A percentile compares a stretch with the other conserved stretches of the same genome.
Conservation (phyloP, 1,140 invertebrate genomes). For the Yoshiicerus persimilis region DNA sequence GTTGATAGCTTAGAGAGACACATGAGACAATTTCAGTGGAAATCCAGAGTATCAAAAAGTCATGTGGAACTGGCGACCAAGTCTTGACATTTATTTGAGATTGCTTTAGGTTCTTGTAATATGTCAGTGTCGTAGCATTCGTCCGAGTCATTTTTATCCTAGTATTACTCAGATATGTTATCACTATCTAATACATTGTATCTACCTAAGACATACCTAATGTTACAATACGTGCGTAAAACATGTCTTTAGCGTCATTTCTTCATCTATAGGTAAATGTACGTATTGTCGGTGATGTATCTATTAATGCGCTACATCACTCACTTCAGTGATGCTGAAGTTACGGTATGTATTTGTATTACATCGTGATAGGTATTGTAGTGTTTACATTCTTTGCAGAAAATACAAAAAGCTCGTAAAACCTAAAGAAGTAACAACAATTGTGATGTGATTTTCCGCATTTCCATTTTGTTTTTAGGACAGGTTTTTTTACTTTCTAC, state of each 20-base stretch:
- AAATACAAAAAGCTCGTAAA: neutral
- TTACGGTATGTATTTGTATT: too few species aligned
- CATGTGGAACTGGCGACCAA: constrained; percentile 4
- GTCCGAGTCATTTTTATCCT: constrained; percentile 38
- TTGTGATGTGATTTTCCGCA: neutral
- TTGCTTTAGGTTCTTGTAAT: constrained; percentile 40
- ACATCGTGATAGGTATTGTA: too few species aligned
- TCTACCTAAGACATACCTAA: neutral
- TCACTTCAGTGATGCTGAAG: too few species aligned
- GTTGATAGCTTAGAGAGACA: neutral
- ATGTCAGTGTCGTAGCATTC: constrained; percentile 40
- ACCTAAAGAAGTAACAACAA: neutral
- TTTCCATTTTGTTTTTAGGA: neutral
- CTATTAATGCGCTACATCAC: too few species aligned
- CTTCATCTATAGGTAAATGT: neutral
- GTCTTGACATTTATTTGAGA: constrained; percentile 44
- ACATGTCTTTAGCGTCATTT: neutral
- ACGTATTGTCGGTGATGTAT: neutral
- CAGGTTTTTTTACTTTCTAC: neutral
- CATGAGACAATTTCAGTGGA: constrained; percentile 21
- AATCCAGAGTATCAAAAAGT: constrained; percentile 29
- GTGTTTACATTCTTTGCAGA: neutral
- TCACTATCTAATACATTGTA: neutral
- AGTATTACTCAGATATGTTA: neutral
- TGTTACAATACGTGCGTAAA: neutral